Conservation (phyloP, 2,888 invertebrate species). For the Trichogramma dendrolimi region DNA sequence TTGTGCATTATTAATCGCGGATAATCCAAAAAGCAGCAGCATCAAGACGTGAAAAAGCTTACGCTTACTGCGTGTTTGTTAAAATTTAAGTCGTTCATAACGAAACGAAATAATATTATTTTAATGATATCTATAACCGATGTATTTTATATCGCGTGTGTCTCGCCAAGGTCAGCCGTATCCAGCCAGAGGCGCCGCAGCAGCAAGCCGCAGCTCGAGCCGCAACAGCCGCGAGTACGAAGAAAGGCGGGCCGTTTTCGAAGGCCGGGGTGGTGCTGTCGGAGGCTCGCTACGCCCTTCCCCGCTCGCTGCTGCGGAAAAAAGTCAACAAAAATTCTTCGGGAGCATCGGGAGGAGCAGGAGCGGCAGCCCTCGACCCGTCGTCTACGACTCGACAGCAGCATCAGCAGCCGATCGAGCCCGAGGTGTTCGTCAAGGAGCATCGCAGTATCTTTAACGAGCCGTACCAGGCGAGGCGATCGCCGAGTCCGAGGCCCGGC, state of each 20-base stretch:
- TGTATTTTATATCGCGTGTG: too few species aligned
- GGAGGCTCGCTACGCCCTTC: slow-evolving; percentile 19
- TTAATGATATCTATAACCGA: too few species aligned
- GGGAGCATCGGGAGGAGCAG: not conserved
- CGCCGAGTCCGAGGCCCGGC: slow-evolving; percentile 38
- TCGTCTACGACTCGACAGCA: too few species aligned
- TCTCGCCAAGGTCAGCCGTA: slow-evolving; percentile 22
- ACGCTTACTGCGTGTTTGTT: too few species aligned
- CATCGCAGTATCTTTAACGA: slow-evolving; percentile 38
- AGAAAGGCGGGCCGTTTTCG: not conserved
- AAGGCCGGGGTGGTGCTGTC: not conserved
- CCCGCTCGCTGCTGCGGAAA: slow-evolving; percentile 16
- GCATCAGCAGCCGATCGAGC: slow-evolving; percentile 31
- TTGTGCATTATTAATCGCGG: too few species aligned
- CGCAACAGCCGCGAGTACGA: slow-evolving; percentile 13
- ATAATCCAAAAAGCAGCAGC: too few species aligned
- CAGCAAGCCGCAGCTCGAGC: not conserved
- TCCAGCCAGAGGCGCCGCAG: not conserved
- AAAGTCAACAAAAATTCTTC: not conserved
- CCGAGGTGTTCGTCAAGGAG: slow-evolving; percentile 43
- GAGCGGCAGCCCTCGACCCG: too few species aligned
- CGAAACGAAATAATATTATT: too few species aligned
- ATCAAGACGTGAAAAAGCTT: too few species aligned
- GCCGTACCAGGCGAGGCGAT: slow-evolving; percentile 35
- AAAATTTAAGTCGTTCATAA: too few species aligned